Evolutionary conservation across 2,113 vertebrate species (phyloP).

Genomic region (Puffinus mauretanicus): DNA sequence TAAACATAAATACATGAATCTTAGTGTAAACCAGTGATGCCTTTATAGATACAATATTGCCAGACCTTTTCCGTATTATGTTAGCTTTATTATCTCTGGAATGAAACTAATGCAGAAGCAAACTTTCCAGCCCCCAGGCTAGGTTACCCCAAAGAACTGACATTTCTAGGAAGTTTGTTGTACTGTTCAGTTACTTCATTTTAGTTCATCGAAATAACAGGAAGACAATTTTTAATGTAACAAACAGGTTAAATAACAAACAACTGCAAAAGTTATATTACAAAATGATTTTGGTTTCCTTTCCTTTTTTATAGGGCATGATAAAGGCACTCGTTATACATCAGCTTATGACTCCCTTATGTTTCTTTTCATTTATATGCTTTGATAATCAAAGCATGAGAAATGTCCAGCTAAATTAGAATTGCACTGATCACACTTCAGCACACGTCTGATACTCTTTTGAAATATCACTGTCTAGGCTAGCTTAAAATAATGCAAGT

Average conservation of each 20-base stretch:
- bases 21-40: not conserved
- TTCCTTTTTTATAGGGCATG: not conserved
- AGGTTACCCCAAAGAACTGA: not conserved
- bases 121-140: not conserved
- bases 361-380: not conserved
- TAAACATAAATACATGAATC: not conserved
- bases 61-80: not conserved
- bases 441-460: not conserved
- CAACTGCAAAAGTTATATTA: not conserved
- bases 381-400: not conserved
- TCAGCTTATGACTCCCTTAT: not conserved
- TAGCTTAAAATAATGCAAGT: not conserved
- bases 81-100: not conserved
- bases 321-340: not conserved
- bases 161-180: not conserved
- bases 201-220: not conserved
- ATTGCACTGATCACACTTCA: not conserved
- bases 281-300: not conserved
- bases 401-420: not conserved
- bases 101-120: not conserved
- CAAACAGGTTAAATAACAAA: not conserved
- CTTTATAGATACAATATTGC: not conserved
- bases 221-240: not conserved
- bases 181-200: not conserved
- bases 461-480: not conserved